phyloP scores from a whole-genome alignment of 2,888 invertebrate genomes.

The Muscina levida region DNA sequence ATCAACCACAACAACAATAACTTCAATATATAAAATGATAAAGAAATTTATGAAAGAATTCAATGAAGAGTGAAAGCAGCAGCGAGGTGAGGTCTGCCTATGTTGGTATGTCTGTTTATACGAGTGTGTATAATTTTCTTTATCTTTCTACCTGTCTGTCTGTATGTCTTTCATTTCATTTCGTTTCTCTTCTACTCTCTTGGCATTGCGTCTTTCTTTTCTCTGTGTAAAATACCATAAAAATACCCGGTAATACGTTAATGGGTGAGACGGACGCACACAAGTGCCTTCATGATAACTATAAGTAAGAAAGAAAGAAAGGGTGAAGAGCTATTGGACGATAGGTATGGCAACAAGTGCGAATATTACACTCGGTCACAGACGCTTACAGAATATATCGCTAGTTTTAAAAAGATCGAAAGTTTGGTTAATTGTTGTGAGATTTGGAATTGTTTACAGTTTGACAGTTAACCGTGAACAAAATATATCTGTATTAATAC shows the following conservation, averaged over 20 bases:
- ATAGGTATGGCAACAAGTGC: background rate
- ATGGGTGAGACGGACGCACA: background rate
- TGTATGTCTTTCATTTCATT: slow-evolving; percentile 7
- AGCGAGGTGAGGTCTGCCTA: slow-evolving; percentile 46
- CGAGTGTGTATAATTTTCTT: background rate
- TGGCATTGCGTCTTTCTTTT: background rate
- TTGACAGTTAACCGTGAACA: too few species aligned
- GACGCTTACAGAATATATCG: background rate
- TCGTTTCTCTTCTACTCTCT: background rate
- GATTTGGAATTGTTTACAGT: too few species aligned
- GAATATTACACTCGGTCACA: slow-evolving; percentile 3
- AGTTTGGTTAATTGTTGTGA: too few species aligned
- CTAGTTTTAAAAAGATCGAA: too few species aligned
- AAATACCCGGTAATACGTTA: slow-evolving; percentile 20
- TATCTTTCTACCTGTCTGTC: background rate
- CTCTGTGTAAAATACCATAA: slow-evolving; percentile 42
- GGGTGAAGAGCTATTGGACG: background rate
- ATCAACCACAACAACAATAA: slow-evolving; percentile 19
- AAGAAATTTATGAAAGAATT: slow-evolving; percentile 66
- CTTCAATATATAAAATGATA: slow-evolving; percentile 31
- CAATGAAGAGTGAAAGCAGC: slow-evolving; percentile 66
- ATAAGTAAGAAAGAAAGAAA: background rate
- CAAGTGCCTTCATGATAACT: too few species aligned
- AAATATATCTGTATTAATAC: too few species aligned
- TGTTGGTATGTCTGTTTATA: slow-evolving; percentile 12